Percentiles rank a stretch among this genome's conserved stretches.
Conservation (phyloP, 2,888 invertebrate genomes). For the Fragum sueziense region DNA sequence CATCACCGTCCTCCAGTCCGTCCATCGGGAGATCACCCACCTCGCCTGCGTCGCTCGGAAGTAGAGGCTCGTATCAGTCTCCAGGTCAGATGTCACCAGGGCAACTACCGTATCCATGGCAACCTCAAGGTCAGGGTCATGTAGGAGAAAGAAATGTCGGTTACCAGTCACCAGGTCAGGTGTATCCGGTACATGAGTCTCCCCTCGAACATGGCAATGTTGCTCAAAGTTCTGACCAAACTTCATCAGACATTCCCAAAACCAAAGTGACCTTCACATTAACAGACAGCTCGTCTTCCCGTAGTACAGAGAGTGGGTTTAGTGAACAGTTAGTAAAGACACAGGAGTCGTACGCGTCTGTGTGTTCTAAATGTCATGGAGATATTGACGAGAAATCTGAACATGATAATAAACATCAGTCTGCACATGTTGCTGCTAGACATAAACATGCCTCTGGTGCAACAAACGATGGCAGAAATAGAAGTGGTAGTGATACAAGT, state of each 20-base stretch:
- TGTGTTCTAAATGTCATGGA: conserved; percentile 65
- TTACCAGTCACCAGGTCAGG: conserved; percentile 47
- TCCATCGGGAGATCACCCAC: conserved; percentile 45
- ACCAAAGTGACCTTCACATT: conserved; percentile 67
- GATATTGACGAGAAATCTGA: no score
- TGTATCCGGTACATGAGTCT: conserved; percentile 19
- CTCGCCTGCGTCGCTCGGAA: conserved; percentile 44
- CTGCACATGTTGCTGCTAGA: neutral
- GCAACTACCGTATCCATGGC: conserved; percentile 48
- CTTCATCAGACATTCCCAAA: conserved; percentile 6
- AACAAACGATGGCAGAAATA: conserved; percentile 1
- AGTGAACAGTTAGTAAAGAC: conserved; percentile 62
- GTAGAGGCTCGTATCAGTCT: conserved; percentile 41
- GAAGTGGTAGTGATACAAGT: conserved; percentile 19
- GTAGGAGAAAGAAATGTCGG: neutral
- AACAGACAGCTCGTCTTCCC: conserved; percentile 65
- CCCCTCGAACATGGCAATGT: conserved; percentile 16
- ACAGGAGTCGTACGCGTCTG: conserved; percentile 65
- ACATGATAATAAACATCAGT: no score
- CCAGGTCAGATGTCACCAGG: conserved; percentile 55
- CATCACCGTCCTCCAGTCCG: conserved; percentile 15
- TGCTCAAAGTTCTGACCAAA: neutral
- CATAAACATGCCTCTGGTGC: neutral
- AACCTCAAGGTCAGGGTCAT: conserved; percentile 30
- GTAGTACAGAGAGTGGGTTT: conserved; percentile 72